Conservation (phyloP, 2,797 vertebrate genomes). For the Chaetophractus vellerosus region DNA sequence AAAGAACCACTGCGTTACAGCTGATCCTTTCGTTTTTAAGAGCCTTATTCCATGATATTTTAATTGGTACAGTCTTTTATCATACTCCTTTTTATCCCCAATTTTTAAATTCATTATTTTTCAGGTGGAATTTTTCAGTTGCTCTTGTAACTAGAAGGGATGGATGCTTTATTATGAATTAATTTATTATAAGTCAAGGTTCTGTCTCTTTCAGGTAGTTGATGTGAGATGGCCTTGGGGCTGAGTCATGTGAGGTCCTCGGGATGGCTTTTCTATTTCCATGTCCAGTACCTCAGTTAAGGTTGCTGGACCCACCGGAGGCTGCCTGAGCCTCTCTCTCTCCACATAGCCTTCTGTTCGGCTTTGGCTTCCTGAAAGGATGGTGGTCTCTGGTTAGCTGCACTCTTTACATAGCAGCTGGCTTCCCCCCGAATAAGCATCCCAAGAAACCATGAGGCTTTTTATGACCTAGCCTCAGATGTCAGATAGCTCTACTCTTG, state of each 20-base stretch:
- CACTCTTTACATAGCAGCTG: not conserved
- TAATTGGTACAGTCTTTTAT: not conserved
- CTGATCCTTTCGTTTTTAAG: not conserved
- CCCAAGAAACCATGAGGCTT: not conserved
- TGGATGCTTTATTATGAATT: not conserved
- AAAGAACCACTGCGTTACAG: not conserved
- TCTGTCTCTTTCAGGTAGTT: not conserved
- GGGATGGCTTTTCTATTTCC: not conserved
- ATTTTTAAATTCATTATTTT: not conserved
- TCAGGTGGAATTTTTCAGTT: not conserved
- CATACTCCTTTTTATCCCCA: not conserved
- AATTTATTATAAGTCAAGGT: no score
- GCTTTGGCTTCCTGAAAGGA: not conserved
- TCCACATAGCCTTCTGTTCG: not conserved
- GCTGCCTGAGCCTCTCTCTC: no score
- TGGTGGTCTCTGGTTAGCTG: no score
- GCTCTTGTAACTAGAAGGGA: not conserved
- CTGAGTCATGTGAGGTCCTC: no score
- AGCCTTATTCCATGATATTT: constrained; percentile 23
- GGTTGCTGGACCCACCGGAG: not conserved
- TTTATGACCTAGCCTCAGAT: not conserved
- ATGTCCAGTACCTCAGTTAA: fast-evolving
- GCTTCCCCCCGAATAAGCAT: not conserved
- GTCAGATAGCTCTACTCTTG: not conserved
- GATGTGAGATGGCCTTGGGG: no score